These are phyloP conservation scores for Portunus trituberculatus DNA, from an alignment of 1,140 invertebrate species.

Conservation along the genomic window DNA sequence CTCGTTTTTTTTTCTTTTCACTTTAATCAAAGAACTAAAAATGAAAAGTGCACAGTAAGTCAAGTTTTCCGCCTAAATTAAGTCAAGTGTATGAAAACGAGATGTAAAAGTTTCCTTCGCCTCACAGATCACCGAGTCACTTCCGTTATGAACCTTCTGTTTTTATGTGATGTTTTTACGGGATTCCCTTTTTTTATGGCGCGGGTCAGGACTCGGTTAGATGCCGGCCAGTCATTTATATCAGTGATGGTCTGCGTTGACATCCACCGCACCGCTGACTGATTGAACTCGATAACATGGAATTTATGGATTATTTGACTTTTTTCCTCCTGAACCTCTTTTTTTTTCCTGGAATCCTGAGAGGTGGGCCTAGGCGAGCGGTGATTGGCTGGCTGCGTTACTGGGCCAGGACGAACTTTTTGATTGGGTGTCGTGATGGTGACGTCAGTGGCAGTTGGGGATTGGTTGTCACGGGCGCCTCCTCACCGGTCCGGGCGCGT, in stretches of 20 bases:
- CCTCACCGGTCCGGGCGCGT: background rate
- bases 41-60: too few species aligned
- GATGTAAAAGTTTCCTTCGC: too few species aligned
- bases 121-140: background rate
- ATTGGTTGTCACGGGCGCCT: background rate
- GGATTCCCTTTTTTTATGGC: background rate
- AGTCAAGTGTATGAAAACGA: too few species aligned
- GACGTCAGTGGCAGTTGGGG: conserved; percentile 35
- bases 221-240: background rate
- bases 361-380: background rate
- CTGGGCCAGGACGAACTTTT: background rate
- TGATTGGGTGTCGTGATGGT: background rate
- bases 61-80: too few species aligned
- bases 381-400: background rate
- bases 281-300: background rate
- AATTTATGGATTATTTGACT: background rate
- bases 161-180: conserved; percentile 8
- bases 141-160: background rate
- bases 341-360: background rate
- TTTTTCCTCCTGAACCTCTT: background rate
- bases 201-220: background rate
- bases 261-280: background rate
- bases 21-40: too few species aligned
- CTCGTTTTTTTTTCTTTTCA: too few species aligned
- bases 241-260: background rate